Percentiles rank a stretch among this genome's conserved stretches.
These are phyloP conservation scores for Fistularia commersonii DNA, from an alignment of 2,797 vertebrate species.

Conservation along the genomic window DNA sequence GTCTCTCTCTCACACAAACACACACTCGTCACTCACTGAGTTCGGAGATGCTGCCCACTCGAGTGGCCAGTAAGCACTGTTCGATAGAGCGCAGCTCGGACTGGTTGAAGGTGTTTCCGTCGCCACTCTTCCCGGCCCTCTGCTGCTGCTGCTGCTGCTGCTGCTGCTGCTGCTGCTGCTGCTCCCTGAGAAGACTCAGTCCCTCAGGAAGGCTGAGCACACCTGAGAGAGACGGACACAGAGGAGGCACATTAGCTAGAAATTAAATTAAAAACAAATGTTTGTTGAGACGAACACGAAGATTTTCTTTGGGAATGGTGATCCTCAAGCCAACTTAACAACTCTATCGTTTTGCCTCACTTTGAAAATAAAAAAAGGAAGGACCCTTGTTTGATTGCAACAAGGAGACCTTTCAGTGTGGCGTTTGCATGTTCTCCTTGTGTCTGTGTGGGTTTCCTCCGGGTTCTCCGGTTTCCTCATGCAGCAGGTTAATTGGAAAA, in stretches of 20 bases:
- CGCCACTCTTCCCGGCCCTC: slow-evolving; percentile 83
- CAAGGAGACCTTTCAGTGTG: too few species aligned
- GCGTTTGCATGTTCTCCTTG: too few species aligned
- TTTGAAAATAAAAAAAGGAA: too few species aligned
- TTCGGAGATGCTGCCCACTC: slow-evolving; percentile 93
- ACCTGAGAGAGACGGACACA: slow-evolving; percentile 69
- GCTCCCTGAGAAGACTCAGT: slow-evolving; percentile 87
- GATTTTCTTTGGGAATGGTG: too few species aligned
- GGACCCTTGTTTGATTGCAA: too few species aligned
- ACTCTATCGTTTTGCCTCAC: too few species aligned
- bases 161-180: slow-evolving; percentile 88
- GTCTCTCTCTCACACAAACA: not conserved
- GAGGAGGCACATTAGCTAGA: not conserved
- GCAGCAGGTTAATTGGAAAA: too few species aligned
- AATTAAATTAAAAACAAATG: not conserved
- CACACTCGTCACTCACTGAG: slow-evolving; percentile 84
- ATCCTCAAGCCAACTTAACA: too few species aligned
- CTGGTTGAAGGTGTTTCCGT: slow-evolving; percentile 88
- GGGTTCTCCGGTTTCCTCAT: too few species aligned
- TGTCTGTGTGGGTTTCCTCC: too few species aligned
- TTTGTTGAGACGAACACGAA: too few species aligned
- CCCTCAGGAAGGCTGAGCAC: slow-evolving; percentile 93
- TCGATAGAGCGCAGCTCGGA: slow-evolving; percentile 91
- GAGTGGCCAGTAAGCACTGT: slow-evolving; percentile 90
- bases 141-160: slow-evolving; percentile 89